These are phyloP conservation scores for Drosophila paranaensis DNA, from an alignment of 2,888 invertebrate genomes.

Conservation along the genomic window DNA sequence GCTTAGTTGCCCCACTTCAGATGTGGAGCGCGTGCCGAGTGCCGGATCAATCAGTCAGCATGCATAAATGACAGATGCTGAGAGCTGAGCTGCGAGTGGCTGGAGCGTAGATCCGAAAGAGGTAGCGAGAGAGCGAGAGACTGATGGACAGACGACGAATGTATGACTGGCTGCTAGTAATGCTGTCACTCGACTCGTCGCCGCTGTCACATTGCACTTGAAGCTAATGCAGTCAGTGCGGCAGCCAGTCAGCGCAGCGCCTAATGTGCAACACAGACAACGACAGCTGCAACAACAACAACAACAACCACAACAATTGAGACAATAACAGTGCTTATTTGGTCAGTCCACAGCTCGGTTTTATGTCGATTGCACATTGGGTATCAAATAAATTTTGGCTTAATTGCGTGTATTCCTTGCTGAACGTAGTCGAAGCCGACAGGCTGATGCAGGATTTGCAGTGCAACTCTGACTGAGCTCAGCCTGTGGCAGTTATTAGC, in stretches of 20 bases:
- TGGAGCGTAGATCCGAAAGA: no score
- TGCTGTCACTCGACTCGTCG: slow-evolving; percentile 50
- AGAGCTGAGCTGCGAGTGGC: neutral
- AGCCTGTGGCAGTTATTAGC: slow-evolving; percentile 47
- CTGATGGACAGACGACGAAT: neutral
- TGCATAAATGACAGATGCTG: slow-evolving; percentile 54
- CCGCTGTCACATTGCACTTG: slow-evolving; percentile 43
- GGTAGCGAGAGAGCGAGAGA: no score
- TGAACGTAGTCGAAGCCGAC: slow-evolving; percentile 33
- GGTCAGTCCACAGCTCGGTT: slow-evolving; percentile 4
- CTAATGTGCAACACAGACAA: slow-evolving; percentile 19
- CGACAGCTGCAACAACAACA: slow-evolving; percentile 5
- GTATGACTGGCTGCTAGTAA: slow-evolving; percentile 22
- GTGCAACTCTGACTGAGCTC: slow-evolving; percentile 26
- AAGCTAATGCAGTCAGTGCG: slow-evolving; percentile 61
- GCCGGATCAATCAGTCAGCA: slow-evolving; percentile 69
- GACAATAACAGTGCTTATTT: slow-evolving; percentile 20
- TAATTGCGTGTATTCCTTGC: slow-evolving; percentile 71
- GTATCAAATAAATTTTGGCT: slow-evolving; percentile 75
- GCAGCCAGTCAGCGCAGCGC: slow-evolving; percentile 18
- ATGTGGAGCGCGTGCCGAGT: slow-evolving; percentile 23
- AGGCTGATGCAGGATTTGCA: slow-evolving; percentile 12
- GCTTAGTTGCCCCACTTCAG: slow-evolving; percentile 16
- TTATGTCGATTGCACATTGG: slow-evolving; percentile 33
- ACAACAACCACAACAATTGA: slow-evolving; percentile 4